Conservation (phyloP, 1,140 invertebrate genomes). For the Aculops lycopersici region DNA sequence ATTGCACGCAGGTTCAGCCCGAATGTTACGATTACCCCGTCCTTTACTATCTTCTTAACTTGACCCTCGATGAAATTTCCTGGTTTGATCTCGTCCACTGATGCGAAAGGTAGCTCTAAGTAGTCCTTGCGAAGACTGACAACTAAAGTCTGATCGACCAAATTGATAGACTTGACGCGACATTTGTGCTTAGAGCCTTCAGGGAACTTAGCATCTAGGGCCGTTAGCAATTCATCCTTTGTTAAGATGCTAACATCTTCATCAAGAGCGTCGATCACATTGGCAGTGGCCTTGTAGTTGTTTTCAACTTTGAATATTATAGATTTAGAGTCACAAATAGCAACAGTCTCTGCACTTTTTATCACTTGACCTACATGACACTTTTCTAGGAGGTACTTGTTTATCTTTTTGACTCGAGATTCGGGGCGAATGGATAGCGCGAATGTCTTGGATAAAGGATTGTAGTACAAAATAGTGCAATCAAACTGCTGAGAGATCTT, state of each 20-base stretch:
- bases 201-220: conserved; percentile 16
- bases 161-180: conserved; percentile 15
- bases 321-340: neutral
- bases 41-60: conserved; percentile 17
- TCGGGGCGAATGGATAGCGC: neutral
- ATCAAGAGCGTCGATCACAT: too few relatives aligned
- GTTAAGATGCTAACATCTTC: too few relatives aligned
- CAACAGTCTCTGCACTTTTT: conserved; percentile 3
- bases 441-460: conserved; percentile 6
- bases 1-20: conserved; percentile 12
- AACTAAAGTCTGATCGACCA: conserved; percentile 7
- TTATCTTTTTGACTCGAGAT: neutral
- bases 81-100: conserved; percentile 17
- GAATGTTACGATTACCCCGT: conserved; percentile 12
- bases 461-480: conserved; percentile 4
- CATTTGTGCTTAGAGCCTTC: conserved; percentile 21
- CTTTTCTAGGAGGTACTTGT: neutral
- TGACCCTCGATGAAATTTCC: conserved; percentile 21
- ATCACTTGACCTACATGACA: conserved; percentile 3
- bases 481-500: conserved; percentile 4
- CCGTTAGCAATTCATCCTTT: conserved; percentile 15
- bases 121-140: conserved; percentile 12
- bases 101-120: conserved; percentile 20
- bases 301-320: conserved; percentile 6
- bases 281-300: too few relatives aligned